phyloP scores from a whole-genome alignment of 2,888 invertebrate genomes.

The Limnephilus marmoratus region DNA sequence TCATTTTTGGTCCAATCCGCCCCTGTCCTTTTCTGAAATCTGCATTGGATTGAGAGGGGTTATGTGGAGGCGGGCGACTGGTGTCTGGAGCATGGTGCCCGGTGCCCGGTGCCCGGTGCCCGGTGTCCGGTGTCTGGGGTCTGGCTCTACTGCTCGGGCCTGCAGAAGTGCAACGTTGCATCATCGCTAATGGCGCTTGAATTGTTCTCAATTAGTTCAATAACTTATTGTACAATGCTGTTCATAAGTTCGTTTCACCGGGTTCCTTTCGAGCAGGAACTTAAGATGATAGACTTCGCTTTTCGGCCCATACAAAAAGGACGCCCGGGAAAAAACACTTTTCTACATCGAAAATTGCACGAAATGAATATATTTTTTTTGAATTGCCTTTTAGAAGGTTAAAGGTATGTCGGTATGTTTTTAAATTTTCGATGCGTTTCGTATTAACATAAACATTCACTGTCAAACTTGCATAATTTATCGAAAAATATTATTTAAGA shows the following conservation, averaged over 20 bases:
- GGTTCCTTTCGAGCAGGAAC: not conserved
- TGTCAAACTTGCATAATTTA: too few relatives aligned
- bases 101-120: not conserved
- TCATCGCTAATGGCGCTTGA: constrained; percentile 6
- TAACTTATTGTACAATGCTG: not conserved
- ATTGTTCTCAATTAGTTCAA: not conserved
- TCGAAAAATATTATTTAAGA: too few relatives aligned
- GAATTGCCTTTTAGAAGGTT: too few relatives aligned
- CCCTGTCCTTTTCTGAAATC: not conserved
- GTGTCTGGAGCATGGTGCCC: not conserved
- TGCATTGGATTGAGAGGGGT: not conserved
- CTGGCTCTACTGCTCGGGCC: not conserved
- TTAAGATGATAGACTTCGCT: too few relatives aligned
- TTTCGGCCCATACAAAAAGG: too few relatives aligned
- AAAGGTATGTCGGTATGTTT: too few relatives aligned
- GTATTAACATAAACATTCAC: too few relatives aligned
- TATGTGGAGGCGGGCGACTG: not conserved
- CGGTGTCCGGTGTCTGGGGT: not conserved
- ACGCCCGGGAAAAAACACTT: too few relatives aligned
- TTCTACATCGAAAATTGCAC: too few relatives aligned
- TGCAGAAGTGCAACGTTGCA: constrained; percentile 17
- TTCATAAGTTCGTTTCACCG: not conserved
- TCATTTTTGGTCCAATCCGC: not conserved
- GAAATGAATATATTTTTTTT: too few relatives aligned
- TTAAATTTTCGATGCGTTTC: too few relatives aligned